These are phyloP conservation scores for Pseudoips prasinana DNA, from an alignment of 2,888 invertebrate genomes.

Conservation along the genomic window DNA sequence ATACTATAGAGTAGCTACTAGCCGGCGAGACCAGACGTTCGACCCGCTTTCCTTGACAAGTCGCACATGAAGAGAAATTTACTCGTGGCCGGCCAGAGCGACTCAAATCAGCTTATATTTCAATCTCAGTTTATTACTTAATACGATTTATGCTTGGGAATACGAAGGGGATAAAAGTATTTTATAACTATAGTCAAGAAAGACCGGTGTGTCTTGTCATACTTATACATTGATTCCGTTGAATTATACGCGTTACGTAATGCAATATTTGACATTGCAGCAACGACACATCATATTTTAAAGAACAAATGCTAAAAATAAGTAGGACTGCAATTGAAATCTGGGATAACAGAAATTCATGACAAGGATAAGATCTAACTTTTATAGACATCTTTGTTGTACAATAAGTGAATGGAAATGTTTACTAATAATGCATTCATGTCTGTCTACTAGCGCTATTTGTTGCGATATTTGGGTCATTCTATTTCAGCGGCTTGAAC, in stretches of 20 bases:
- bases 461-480: slow-evolving; percentile 69
- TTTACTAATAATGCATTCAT: slow-evolving; percentile 38
- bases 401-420: slow-evolving; percentile 23
- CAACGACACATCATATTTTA: too few species aligned
- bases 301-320: too few species aligned
- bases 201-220: too few species aligned
- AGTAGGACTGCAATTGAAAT: too few species aligned
- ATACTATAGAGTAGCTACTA: slow-evolving; percentile 6
- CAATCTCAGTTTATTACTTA: slow-evolving; percentile 29
- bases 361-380: too few species aligned
- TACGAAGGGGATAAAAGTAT: slow-evolving; percentile 2
- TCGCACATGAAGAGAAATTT: slow-evolving; percentile 66
- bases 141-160: slow-evolving; percentile 4
- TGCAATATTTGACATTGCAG: too few species aligned
- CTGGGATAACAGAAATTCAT: too few species aligned
- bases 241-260: too few species aligned
- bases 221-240: too few species aligned
- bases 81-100: slow-evolving; percentile 45
- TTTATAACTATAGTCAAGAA: too few species aligned
- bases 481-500: slow-evolving; percentile 67
- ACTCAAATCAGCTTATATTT: slow-evolving; percentile 37
- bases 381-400: too few species aligned
- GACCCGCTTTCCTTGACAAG: slow-evolving; percentile 69
- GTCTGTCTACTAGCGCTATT: slow-evolving; percentile 44
- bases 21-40: slow-evolving; percentile 57